Evolutionary conservation across 2,888 invertebrate species (phyloP).

Genomic region (Crematogaster levior): DNA sequence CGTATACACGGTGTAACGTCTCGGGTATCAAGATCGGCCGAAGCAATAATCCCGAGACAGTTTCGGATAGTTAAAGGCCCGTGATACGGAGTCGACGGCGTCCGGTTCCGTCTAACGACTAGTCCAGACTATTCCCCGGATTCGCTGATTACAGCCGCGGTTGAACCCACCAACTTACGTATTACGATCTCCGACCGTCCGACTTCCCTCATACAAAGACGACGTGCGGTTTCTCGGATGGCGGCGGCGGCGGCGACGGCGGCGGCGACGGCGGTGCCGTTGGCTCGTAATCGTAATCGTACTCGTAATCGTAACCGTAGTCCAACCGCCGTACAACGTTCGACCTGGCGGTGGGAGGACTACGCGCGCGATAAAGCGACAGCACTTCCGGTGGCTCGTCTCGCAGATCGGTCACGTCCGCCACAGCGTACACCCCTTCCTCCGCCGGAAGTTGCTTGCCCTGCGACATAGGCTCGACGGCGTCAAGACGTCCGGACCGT

Average conservation of each 20-base stretch:
- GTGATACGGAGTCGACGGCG: constrained; percentile 31
- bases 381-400: constrained; percentile 81
- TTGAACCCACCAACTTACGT: constrained; percentile 5
- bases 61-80: constrained; percentile 35
- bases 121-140: constrained; percentile 14
- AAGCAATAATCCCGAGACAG: constrained; percentile 43
- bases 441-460: constrained; percentile 55
- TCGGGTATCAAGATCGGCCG: constrained; percentile 10
- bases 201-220: constrained; percentile 81
- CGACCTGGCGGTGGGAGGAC: constrained; percentile 65
- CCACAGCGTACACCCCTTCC: constrained; percentile 82
- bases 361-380: constrained; percentile 81
- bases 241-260: constrained; percentile 61
- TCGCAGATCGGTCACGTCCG: constrained; percentile 81
- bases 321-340: constrained; percentile 71
- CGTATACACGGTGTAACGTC: neutral
- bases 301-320: constrained; percentile 81
- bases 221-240: constrained; percentile 83
- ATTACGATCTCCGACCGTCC: constrained; percentile 10
- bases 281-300: constrained; percentile 80
- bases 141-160: constrained; percentile 27
- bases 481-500: constrained; percentile 57
- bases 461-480: constrained; percentile 46
- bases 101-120: constrained; percentile 24
- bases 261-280: constrained; percentile 42